These are phyloP conservation scores for Maniola hyperantus DNA, from an alignment of 2,888 invertebrate genomes.

Conservation along the genomic window DNA sequence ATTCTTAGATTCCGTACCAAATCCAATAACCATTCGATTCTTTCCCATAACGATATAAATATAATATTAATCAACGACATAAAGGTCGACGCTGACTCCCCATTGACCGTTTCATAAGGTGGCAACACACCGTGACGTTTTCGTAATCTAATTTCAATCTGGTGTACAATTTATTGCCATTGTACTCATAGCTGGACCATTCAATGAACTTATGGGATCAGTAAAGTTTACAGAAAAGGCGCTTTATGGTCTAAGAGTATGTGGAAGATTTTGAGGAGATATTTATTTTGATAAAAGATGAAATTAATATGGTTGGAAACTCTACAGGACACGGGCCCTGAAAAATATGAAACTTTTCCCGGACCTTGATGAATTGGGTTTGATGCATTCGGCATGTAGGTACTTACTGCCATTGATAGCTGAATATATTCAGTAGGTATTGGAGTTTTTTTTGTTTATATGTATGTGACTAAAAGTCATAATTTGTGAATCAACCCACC, in stretches of 20 bases:
- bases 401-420: too few species aligned
- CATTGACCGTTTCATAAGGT: slow-evolving; percentile 76
- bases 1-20: slow-evolving; percentile 15
- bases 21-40: slow-evolving; percentile 40
- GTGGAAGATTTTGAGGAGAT: neutral
- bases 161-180: slow-evolving; percentile 68
- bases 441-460: too few species aligned
- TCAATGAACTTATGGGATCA: slow-evolving; percentile 65
- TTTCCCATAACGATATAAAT: slow-evolving; percentile 65
- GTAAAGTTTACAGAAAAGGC: slow-evolving; percentile 54
- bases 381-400: too few species aligned
- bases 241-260: slow-evolving; percentile 3
- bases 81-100: slow-evolving; percentile 68
- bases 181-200: slow-evolving; percentile 60
- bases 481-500: too few species aligned
- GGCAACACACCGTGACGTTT: slow-evolving; percentile 69
- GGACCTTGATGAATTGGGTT: too few species aligned
- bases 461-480: too few species aligned
- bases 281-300: neutral
- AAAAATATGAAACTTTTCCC: too few species aligned
- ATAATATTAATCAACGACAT: slow-evolving; percentile 72
- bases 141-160: slow-evolving; percentile 79
- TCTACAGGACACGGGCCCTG: too few species aligned
- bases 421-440: too few species aligned
- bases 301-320: too few species aligned